These are phyloP conservation scores for Drosophila grimshawi DNA, from an alignment of 1,140 invertebrate genomes.

Conservation along the genomic window DNA sequence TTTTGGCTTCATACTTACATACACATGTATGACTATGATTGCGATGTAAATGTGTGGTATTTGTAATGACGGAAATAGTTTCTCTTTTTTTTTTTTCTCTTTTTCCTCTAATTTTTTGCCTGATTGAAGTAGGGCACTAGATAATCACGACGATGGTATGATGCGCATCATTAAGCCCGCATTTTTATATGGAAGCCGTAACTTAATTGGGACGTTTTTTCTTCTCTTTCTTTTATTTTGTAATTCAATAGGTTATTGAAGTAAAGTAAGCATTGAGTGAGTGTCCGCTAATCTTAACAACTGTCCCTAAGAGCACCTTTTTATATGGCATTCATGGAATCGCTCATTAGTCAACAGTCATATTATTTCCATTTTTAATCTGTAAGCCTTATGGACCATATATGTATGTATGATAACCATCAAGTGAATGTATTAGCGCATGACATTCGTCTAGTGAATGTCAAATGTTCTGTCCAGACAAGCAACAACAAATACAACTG, in stretches of 20 bases:
- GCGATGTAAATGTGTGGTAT: slow-evolving; percentile 6
- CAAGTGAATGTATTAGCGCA: slow-evolving; percentile 1
- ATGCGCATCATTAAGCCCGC: slow-evolving; percentile 18
- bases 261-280: too few species aligned
- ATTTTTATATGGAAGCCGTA: not conserved
- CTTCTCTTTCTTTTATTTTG: not conserved
- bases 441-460: slow-evolving; percentile 33
- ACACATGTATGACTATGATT: not conserved
- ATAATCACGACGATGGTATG: not conserved
- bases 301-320: not conserved
- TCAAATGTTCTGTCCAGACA: not conserved
- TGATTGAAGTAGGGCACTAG: slow-evolving; percentile 23
- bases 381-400: too few species aligned
- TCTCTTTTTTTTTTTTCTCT: slow-evolving; percentile 30
- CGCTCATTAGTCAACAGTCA: not conserved
- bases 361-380: too few species aligned
- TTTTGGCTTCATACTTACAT: not conserved
- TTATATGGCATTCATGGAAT: not conserved
- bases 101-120: slow-evolving; percentile 19
- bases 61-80: slow-evolving; percentile 30
- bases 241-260: not conserved
- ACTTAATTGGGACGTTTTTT: not conserved
- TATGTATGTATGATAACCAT: too few species aligned
- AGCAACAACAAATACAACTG: slow-evolving; percentile 3
- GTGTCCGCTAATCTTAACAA: too few species aligned